These are phyloP conservation scores for Lepeophtheirus salmonis DNA, from an alignment of 1,140 invertebrate species.

Conservation along the genomic window DNA sequence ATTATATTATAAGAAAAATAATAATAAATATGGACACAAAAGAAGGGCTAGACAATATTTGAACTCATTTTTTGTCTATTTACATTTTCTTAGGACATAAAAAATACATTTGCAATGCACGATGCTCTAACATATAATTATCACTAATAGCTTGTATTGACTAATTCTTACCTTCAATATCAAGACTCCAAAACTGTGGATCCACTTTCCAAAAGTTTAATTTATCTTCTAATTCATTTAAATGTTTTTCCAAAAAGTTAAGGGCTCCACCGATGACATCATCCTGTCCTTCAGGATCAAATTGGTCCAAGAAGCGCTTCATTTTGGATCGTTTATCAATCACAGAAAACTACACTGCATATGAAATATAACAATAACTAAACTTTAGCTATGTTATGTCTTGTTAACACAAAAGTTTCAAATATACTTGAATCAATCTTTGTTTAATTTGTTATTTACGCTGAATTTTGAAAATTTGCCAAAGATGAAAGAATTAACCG, in stretches of 20 bases:
- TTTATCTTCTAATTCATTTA: neutral
- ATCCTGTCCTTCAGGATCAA: neutral
- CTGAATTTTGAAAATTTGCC: neutral
- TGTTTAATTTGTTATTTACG: neutral
- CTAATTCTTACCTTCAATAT: neutral
- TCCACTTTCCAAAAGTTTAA: neutral
- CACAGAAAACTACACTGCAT: neutral
- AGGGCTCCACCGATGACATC: neutral
- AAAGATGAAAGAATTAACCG: too few species aligned
- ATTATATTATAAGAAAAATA: too few species aligned
- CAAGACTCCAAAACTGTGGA: neutral
- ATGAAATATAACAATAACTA: neutral
- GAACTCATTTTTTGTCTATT: too few species aligned
- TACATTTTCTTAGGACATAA: too few species aligned
- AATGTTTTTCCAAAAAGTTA: neutral
- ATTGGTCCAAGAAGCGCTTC: neutral
- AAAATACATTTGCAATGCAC: too few species aligned
- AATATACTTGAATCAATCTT: too few species aligned
- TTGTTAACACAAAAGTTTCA: too few species aligned
- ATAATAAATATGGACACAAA: too few species aligned
- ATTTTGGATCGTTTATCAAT: neutral
- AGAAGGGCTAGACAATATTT: too few species aligned
- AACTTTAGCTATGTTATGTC: too few species aligned
- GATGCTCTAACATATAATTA: too few species aligned
- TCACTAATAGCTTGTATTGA: too few species aligned